These are phyloP conservation scores for Poecilia picta DNA, from an alignment of 2,797 vertebrate species.

Conservation along the genomic window DNA sequence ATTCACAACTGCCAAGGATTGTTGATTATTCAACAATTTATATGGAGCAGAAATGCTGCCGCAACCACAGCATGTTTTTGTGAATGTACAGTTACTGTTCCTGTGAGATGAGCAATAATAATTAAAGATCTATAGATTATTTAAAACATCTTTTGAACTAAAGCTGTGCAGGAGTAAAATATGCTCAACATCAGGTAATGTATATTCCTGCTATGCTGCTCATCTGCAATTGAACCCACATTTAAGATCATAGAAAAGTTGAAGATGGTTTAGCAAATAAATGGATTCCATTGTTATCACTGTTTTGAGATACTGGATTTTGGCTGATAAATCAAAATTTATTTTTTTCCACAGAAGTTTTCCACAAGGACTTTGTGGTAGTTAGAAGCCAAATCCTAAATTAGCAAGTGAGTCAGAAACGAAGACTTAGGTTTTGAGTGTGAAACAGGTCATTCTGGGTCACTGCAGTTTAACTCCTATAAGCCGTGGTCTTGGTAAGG, in stretches of 20 bases:
- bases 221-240: neutral
- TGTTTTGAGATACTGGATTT: neutral
- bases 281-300: neutral
- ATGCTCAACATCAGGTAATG: neutral
- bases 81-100: neutral
- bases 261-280: neutral
- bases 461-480: slow-evolving; percentile 54
- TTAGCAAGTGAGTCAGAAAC: slow-evolving; percentile 27
- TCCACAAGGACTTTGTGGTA: neutral
- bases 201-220: neutral
- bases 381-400: neutral
- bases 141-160: neutral
- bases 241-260: neutral
- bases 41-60: neutral
- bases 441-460: slow-evolving; percentile 70
- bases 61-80: neutral
- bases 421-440: slow-evolving; percentile 57
- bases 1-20: neutral
- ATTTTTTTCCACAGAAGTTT: neutral
- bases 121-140: neutral
- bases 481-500: slow-evolving; percentile 28
- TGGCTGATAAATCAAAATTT: neutral
- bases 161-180: neutral
- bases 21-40: neutral
- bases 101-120: neutral